phyloP scores from a whole-genome alignment of 2,888 invertebrate genomes.

The Drosophila testacea region DNA sequence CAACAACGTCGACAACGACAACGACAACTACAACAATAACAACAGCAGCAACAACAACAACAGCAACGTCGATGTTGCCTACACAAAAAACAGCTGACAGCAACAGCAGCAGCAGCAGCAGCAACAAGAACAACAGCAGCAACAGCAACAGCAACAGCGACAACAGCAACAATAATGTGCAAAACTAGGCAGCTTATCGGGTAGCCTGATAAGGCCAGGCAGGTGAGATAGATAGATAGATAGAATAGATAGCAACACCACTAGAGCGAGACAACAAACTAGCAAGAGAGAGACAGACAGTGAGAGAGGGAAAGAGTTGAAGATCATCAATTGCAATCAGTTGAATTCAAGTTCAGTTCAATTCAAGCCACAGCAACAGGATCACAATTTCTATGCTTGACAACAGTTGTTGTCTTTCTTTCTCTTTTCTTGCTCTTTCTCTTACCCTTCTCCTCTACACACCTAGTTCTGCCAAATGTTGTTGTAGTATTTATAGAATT shows the following conservation, averaged over 20 bases:
- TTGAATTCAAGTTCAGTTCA: neutral
- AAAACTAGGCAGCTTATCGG: slow-evolving; percentile 55
- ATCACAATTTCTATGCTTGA: slow-evolving; percentile 5
- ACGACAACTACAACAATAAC: slow-evolving; percentile 2
- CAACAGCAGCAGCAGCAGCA: slow-evolving; percentile 10
- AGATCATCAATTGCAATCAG: neutral
- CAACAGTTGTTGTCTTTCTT: no score
- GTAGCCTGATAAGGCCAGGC: slow-evolving; percentile 44
- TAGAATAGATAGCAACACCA: slow-evolving; percentile 42
- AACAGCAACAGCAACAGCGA: slow-evolving; percentile 26
- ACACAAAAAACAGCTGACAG: slow-evolving; percentile 52
- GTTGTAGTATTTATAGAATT: slow-evolving; percentile 47
- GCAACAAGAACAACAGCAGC: slow-evolving; percentile 17
- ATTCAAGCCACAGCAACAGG: slow-evolving; percentile 5
- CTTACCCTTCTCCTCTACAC: neutral
- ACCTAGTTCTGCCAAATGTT: neutral
- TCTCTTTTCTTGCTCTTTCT: no score
- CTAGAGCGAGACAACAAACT: neutral
- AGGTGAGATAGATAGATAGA: slow-evolving; percentile 48
- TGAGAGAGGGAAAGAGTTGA: neutral
- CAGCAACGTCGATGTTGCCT: slow-evolving; percentile 36
- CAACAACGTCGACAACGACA: slow-evolving; percentile 15
- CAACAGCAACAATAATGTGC: slow-evolving; percentile 36
- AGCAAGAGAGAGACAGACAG: neutral
- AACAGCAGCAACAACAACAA: slow-evolving; percentile 3